These are phyloP conservation scores for Ochotona curzoniae DNA, from an alignment of 2,113 vertebrate species.

Conservation along the genomic window DNA sequence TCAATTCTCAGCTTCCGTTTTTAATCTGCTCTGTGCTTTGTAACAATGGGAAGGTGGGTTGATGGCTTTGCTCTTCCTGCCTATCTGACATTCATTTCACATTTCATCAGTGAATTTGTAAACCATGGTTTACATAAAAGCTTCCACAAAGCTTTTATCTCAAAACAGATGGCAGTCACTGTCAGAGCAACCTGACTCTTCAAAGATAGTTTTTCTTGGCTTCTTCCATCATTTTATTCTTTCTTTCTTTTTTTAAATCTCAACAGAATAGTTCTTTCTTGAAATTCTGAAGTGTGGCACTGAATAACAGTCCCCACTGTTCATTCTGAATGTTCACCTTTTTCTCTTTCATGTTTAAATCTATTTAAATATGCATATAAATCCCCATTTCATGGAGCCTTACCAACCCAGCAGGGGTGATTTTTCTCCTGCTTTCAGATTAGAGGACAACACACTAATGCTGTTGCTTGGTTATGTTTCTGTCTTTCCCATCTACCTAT, in stretches of 20 bases:
- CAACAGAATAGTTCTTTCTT: not conserved
- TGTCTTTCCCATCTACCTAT: not conserved
- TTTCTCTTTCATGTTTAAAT: not conserved
- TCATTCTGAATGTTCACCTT: conserved; percentile 37
- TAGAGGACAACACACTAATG: not conserved
- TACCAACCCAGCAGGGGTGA: not conserved
- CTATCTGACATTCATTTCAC: conserved; percentile 11
- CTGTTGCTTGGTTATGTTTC: not conserved
- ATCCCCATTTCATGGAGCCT: not conserved
- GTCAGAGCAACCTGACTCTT: conserved; percentile 27
- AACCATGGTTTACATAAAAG: conserved; percentile 46
- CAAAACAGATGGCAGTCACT: conserved; percentile 37
- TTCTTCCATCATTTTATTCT: not conserved
- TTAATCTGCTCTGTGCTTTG: conserved; percentile 29
- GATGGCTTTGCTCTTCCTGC: not conserved
- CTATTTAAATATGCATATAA: not conserved
- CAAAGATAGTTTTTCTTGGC: not conserved
- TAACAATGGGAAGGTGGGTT: not conserved
- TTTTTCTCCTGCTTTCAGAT: conserved; percentile 37
- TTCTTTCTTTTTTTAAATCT: not conserved
- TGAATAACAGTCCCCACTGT: not conserved
- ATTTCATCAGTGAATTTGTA: conserved; percentile 49
- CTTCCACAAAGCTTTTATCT: conserved; percentile 12
- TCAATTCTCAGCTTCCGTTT: conserved; percentile 44
- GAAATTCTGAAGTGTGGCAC: conserved; percentile 54